Evolutionary conservation across 2,888 invertebrate genomes (phyloP).

Genomic region (Cybosia mesomella): DNA sequence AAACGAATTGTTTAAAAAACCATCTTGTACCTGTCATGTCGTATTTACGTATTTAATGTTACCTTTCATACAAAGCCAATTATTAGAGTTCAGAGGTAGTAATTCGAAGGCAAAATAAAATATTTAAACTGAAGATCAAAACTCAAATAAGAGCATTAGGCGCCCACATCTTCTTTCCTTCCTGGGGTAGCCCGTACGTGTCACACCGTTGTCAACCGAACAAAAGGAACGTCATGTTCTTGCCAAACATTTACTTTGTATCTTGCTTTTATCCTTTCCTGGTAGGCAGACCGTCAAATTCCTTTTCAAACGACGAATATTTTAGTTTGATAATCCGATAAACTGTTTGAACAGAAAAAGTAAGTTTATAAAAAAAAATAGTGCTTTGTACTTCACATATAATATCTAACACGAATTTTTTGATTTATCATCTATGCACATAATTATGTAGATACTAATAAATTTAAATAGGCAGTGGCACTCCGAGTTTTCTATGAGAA

Average conservation of each 20-base stretch:
- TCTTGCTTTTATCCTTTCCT: constrained; percentile 39
- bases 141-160: constrained; percentile 39
- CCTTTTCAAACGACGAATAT: constrained; percentile 18
- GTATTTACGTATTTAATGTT: not conserved
- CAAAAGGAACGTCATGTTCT: constrained; percentile 48
- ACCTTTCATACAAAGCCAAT: not conserved
- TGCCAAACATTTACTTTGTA: constrained; percentile 47
- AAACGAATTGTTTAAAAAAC: not conserved
- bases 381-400: not conserved
- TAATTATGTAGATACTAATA: not conserved
- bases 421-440: not conserved
- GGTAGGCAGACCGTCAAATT: constrained; percentile 39
- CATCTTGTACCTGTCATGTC: not conserved
- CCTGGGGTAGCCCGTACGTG: constrained; percentile 39
- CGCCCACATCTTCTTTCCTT: constrained; percentile 49
- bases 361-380: not conserved
- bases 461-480: no score
- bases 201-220: constrained; percentile 51
- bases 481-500: no score
- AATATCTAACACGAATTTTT: not conserved
- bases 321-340: not conserved
- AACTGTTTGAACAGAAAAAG: not conserved
- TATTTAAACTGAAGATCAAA: constrained; percentile 44
- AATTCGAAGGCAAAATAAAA: constrained; percentile 30
- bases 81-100: constrained; percentile 20